Base-by-base conservation (phyloP, 2,888 invertebrate species). In the Hyposoter didymator region DNA sequence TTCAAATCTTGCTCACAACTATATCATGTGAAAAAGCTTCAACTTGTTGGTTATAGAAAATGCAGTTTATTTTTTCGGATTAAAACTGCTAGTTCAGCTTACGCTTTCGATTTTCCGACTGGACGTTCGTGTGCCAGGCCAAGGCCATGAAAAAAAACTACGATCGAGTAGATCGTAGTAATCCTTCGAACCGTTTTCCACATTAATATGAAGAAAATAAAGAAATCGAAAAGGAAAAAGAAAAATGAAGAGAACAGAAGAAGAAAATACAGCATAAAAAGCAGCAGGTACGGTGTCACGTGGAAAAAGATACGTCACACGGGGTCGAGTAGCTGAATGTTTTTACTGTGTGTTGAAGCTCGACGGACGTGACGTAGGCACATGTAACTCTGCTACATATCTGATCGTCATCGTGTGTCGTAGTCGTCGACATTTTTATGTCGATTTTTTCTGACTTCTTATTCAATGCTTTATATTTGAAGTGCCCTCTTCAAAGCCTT, bases 281-380 rank as follows among this genome's bases (percentile, higher is more conserved):
- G 39, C 39, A 39, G 39, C 39, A 39, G 39, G 39, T 39, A 75
- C 45, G 47, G 12, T 17, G 19, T 35, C 7, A 22, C 47, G 45
- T 7, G 52, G n/a, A 19, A 19, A 45, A 66, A 28, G 10, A 66
- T n/a, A 74, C 45, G 32, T 73, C 43, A 47, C 43, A 47, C 52
- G 73, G 73, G 73, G 66, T 67, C 80, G 73, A 55, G 52, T 45
- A 43, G 66, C 72, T 22, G 14, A 19, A 10, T 39, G 39, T 10
- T 55, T 74, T 66, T 19, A 14, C 19, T 39, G 39, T 39, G 39
- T 39, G 74, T 28, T 45, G 28, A 43, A 43, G 43, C 59, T 74
- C 10, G 35, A 32, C 67, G 52, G 74, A 81, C 67, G 55, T 80
- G 73, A 80, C 74, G 66, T 59, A 66, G 14, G 55, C 28, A 67